Evolutionary conservation across 2,113 vertebrate species (phyloP), one percentile per base, ranked within the genome.

Genomic region (Gorsachius goisagi): DNA sequence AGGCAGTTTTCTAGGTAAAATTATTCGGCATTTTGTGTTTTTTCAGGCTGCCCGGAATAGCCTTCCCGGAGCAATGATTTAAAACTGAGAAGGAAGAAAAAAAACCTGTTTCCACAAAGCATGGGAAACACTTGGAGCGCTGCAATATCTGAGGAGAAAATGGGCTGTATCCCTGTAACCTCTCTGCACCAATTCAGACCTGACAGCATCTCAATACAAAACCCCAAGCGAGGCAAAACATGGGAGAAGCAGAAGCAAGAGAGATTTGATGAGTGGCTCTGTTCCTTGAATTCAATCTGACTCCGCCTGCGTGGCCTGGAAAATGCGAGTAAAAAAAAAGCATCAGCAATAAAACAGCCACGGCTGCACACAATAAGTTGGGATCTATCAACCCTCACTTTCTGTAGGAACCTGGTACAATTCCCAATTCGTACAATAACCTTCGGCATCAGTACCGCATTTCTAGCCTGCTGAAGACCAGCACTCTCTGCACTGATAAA

Each of bases 371-470:
- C 0, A 1, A 28, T 45, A 47, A n/a, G 9, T 55, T 16, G 45
- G 53, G 23, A 73, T 37, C 22, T 33, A 80, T 23, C 44, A 32
- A 7, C 11, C 6, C 33, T 73, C 22, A 10, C 33, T 59, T 59
- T 39, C 47, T 21, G 6, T 4, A 60, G 35, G 15, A 60, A 82
- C 41, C 5, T 2, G 13, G 35, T 50, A n/a, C 17, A 50, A 50
- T 44, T 72, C 52, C 39, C 74, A 55, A 22, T 24, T 37, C 0
- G 0, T 44, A 6, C 52, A 68, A 28, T 4, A 63, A 32, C 6
- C 53, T 33, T 18, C 1, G 2, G 74, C 56, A 68, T n/a, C 85
- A 62, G 19, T 9, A 26, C 41, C 47, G 35, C 9, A 12, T 11
- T 32, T 64, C 47, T 67, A 80, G 69, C 45, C 19, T 69, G 58